Evolutionary conservation across 92 coral and sea anemone genomes (phyloP), one percentile per base, ranked within the genome.

Genomic region (Meandrina meandrites): DNA sequence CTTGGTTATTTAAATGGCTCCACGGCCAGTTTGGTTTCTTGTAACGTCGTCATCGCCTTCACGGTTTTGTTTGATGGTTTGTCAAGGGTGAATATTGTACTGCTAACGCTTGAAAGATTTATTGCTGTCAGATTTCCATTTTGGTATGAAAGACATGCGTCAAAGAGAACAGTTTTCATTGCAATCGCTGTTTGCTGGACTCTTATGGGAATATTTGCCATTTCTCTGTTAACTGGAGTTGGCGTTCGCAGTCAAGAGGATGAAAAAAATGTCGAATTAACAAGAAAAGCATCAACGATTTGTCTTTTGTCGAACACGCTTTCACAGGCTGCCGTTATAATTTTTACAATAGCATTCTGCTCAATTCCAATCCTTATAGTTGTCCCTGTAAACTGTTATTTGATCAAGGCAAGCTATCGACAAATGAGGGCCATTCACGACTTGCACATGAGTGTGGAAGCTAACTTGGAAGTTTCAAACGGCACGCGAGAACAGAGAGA

Each of bases 381-480:
- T 53, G 77, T 89, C 37, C 96, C 96, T 4, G 80, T 91, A 48
- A 91, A 93, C 45, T 50, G 87, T 10, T 93, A 89, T 71, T 83
- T 93, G 32, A 34, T 93, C 30, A 82, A 86, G 42, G 80, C 74
- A 32, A 93, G 94, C 56, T 81, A 79, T 19, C 81, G 83, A 51
- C 96, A 93, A 27, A 76, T 86, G 40, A 84, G 82, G 67, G 76
- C 37, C 54, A 91, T 91, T 36, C 88, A 87, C 53, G 78, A 82
- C 11, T 92, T 91, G 36, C 83, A 85, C 34, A 16, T 40, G 16
- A 84, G 86, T 56, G 22, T 91, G 19, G 81, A 86, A 36, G 77
- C 48, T 30, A 88, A 88, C 86, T n/a, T 70, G 35, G 54, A 71
- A 17, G 54, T 53, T 31, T 50, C 79, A 50, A 45, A 83, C 21